Evolutionary conservation across 2,797 vertebrate genomes (phyloP), one percentile per base, ranked within the genome.

Genomic region (Holocentrus rufus): DNA sequence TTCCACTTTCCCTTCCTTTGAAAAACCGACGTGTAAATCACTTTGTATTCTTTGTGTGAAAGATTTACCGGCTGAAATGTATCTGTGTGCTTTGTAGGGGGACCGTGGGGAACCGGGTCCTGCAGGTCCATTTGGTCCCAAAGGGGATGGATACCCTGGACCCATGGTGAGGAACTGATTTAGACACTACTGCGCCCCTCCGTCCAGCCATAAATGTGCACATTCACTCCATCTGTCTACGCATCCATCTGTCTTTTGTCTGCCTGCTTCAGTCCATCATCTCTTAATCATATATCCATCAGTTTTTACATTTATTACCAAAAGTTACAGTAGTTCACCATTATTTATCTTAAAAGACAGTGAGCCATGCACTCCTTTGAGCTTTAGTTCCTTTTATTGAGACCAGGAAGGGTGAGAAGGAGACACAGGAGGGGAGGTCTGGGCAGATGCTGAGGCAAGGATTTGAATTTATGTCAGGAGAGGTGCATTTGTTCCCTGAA

Each of bases 91-190:
- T 69, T 73, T 55, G 8, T 46, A 97, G 96, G 96, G 96, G 34
- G 94, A 96, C 39, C 94, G 91, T 71, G 96, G 96, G 59, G 90
- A 92, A 53, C 64, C 80, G 50, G 96, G 96, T 68, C 93, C 90
- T 2, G 57, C 82, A 0, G 96, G 96, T 72, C 95, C 93, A 63
- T 90, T 92, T 31, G 96, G 96, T 50, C 92, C 93, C 60, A 97
- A 97, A 94, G 96, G 96, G 88, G 95, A 96, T 0, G 95, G 95
- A 10, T 96, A 92, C 80, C 94, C 95, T 0, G 96, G 96, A 63
- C 93, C 93, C 70, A 76, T 79, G 27, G 96, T 97, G 89, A 94
- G 94, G 11, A 72, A 49, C 49, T 42, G 46, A 67, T 71, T 72
- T 46, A 72, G 22, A 60, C 25, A 15, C n/a, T 47, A 17, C 65